A percentile compares a stretch with the other conserved stretches of the same genome.
Conservation (phyloP, 2,797 vertebrate species). For the Vipera ursinii region DNA sequence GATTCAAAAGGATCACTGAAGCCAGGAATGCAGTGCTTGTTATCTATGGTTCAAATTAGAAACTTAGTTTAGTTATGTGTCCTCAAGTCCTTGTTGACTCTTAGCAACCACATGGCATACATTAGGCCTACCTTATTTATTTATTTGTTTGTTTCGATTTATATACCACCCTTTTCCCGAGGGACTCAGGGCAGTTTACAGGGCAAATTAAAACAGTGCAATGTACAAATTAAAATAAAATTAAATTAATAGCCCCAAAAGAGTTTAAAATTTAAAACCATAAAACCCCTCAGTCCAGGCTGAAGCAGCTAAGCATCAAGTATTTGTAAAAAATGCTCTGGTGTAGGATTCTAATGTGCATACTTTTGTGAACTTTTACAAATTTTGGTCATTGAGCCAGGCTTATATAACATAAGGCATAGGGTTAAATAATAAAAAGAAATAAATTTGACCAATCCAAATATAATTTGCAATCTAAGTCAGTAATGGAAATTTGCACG, state of each 20-base stretch:
- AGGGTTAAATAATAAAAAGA: neutral
- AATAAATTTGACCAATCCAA: neutral
- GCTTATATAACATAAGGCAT: neutral
- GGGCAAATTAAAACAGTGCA: too few relatives aligned
- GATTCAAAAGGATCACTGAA: neutral
- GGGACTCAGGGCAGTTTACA: too few relatives aligned
- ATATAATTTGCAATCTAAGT: neutral
- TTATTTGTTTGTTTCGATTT: neutral
- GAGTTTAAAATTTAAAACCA: too few relatives aligned
- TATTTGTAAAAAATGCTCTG: neutral
- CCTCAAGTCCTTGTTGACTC: neutral
- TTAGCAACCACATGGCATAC: neutral
- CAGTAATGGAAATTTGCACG: too few relatives aligned
- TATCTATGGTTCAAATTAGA: neutral
- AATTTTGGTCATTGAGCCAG: neutral
- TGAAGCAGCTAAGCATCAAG: neutral
- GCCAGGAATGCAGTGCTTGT: neutral
- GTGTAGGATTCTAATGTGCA: neutral
- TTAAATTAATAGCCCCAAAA: too few relatives aligned
- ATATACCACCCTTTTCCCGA: too few relatives aligned
- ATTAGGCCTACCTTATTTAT: conserved; percentile 4
- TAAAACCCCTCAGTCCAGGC: too few relatives aligned
- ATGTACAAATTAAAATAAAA: too few relatives aligned
- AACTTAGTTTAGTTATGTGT: neutral
- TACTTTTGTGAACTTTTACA: neutral